A percentile compares a stretch with the other conserved stretches of the same genome.
These are phyloP conservation scores for Chymomyza caudatula DNA, from an alignment of 2,888 invertebrate species.

Conservation along the genomic window DNA sequence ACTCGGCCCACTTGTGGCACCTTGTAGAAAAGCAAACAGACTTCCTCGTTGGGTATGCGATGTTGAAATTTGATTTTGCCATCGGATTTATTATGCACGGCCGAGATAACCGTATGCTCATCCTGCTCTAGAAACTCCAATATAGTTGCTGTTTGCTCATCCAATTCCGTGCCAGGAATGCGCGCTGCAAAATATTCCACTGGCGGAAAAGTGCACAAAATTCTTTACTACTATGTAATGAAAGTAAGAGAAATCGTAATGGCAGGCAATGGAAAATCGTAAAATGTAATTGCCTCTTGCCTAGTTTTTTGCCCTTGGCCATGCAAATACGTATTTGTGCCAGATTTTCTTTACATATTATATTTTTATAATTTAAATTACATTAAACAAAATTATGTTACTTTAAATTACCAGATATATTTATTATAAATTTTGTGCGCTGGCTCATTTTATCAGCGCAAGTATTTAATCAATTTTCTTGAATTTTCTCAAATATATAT, in stretches of 20 bases:
- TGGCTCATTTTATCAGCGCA: conserved; percentile 46
- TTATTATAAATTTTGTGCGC: conserved; percentile 76
- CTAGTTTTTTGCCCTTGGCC: not conserved
- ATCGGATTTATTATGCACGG: conserved; percentile 76
- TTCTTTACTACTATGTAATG: not conserved
- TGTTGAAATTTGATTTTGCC: conserved; percentile 78
- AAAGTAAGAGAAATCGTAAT: not conserved
- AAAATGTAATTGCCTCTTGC: not conserved
- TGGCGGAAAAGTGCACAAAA: conserved; percentile 27
- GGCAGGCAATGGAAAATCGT: not conserved
- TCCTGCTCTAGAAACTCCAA: conserved; percentile 79
- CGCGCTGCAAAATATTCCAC: conserved; percentile 76
- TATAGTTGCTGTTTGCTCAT: conserved; percentile 76
- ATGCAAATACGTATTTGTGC: not conserved
- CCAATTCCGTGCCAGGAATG: conserved; percentile 64
- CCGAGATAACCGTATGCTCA: conserved; percentile 78
- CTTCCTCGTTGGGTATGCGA: conserved; percentile 77
- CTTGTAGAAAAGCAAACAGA: conserved; percentile 78
- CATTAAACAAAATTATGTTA: not conserved
- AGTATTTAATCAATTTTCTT: conserved; percentile 5
- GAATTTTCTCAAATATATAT: not conserved
- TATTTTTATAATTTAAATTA: not conserved
- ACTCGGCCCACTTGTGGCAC: conserved; percentile 74
- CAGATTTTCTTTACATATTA: not conserved
- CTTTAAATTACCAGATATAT: conserved; percentile 76